These are phyloP conservation scores for Leptinotarsa rubiginosa DNA, from an alignment of 2,888 invertebrate genomes.

Conservation along the genomic window DNA sequence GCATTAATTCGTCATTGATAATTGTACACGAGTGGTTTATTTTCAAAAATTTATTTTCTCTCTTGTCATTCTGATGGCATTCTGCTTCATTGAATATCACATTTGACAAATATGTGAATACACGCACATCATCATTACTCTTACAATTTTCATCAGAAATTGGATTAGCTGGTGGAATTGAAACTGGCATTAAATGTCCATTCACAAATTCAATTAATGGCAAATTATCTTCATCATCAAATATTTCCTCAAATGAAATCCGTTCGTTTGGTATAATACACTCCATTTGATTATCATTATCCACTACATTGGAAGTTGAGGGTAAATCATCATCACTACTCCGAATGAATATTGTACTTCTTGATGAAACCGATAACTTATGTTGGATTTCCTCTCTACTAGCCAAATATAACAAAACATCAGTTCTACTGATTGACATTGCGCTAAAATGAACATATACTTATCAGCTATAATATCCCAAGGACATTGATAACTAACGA, in stretches of 20 bases:
- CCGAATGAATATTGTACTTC: not conserved
- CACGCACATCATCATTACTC: not conserved
- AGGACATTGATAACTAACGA: no score
- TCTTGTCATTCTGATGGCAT: not conserved
- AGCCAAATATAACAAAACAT: no score
- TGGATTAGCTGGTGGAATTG: not conserved
- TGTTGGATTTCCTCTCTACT: no score
- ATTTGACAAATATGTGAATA: slow-evolving; percentile 2
- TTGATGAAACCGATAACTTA: not conserved
- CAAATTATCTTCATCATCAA: not conserved
- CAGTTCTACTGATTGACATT: no score
- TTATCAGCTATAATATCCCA: no score
- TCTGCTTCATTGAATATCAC: not conserved
- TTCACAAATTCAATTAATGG: not conserved
- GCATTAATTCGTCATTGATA: not conserved
- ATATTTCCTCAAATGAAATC: not conserved
- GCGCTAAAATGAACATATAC: no score
- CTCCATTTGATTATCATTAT: not conserved
- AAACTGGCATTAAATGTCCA: not conserved
- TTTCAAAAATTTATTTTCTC: not conserved
- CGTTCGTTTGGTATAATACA: not conserved
- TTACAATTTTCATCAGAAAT: not conserved
- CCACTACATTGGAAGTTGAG: not conserved
- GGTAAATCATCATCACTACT: not conserved
- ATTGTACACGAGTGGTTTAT: no score